phyloP scores from a whole-genome alignment of 2,888 invertebrate genomes.

The Heterodera filipjevi region DNA sequence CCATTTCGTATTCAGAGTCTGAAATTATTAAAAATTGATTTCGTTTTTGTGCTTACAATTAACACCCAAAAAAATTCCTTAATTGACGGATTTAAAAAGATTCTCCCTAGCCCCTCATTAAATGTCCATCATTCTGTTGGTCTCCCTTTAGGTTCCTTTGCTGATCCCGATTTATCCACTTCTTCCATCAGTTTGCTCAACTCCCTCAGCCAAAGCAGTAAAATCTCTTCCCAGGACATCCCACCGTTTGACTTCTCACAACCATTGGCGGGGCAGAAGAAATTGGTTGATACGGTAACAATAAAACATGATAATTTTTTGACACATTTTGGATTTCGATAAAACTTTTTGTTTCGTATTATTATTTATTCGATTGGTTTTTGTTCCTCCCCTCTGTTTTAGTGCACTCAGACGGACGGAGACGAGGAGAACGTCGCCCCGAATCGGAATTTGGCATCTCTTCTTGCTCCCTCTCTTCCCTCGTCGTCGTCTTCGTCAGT shows the following conservation, averaged over 20 bases:
- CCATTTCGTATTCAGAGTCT: too few relatives aligned
- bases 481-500: background rate
- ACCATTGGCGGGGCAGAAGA: background rate
- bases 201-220: background rate
- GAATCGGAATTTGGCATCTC: background rate
- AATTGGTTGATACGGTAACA: background rate
- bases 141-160: background rate
- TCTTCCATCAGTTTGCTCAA: background rate
- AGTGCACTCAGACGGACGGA: background rate
- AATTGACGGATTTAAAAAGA: too few relatives aligned
- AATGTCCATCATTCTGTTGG: too few relatives aligned
- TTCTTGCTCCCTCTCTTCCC: background rate
- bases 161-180: background rate
- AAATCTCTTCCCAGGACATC: background rate
- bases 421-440: background rate
- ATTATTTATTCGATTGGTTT: too few relatives aligned
- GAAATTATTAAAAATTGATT: too few relatives aligned
- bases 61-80: too few relatives aligned
- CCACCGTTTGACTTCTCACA: background rate
- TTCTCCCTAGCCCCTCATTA: too few relatives aligned
- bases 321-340: too few relatives aligned
- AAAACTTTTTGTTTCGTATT: too few relatives aligned
- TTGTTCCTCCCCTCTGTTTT: too few relatives aligned
- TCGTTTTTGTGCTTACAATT: too few relatives aligned
- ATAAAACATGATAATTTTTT: background rate